phyloP scores from a whole-genome alignment of 2,797 vertebrate species.

The Sebastes iracundus region DNA sequence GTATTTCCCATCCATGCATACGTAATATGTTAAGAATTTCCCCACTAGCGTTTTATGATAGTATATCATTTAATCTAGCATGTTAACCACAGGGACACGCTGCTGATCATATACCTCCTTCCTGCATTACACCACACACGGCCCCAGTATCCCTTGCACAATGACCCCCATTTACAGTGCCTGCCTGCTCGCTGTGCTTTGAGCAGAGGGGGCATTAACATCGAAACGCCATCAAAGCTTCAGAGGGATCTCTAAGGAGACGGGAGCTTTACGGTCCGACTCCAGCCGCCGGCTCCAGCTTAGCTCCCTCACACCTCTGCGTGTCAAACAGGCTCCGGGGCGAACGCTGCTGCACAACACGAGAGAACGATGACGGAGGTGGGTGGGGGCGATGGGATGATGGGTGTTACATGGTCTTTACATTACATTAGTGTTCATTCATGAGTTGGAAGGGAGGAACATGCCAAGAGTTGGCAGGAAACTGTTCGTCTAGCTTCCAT shows the following conservation, averaged over 20 bases:
- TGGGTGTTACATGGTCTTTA: conserved; percentile 41
- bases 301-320: conserved; percentile 41
- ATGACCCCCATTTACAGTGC: conserved; percentile 65
- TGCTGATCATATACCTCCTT: conserved; percentile 34
- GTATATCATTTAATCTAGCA: conserved; percentile 48
- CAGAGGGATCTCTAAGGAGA: conserved; percentile 54
- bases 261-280: conserved; percentile 54
- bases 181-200: conserved; percentile 16
- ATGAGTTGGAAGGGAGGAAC: conserved; percentile 35
- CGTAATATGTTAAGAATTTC: conserved; percentile 39
- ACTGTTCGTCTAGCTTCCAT: conserved; percentile 33
- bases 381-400: conserved; percentile 21
- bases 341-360: neutral
- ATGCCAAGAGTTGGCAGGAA: conserved; percentile 53
- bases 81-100: conserved; percentile 39
- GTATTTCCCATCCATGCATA: neutral
- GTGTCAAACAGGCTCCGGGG: conserved; percentile 36
- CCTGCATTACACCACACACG: conserved; percentile 50
- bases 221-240: conserved; percentile 57
- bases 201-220: conserved; percentile 49
- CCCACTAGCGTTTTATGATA: conserved; percentile 30
- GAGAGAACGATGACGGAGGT: conserved; percentile 1
- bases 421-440: conserved; percentile 71
- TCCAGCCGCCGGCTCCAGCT: conserved; percentile 27
- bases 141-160: conserved; percentile 45